phyloP scores from a whole-genome alignment of 1,140 invertebrate species.

The Stratiolaelaps scimitus region DNA sequence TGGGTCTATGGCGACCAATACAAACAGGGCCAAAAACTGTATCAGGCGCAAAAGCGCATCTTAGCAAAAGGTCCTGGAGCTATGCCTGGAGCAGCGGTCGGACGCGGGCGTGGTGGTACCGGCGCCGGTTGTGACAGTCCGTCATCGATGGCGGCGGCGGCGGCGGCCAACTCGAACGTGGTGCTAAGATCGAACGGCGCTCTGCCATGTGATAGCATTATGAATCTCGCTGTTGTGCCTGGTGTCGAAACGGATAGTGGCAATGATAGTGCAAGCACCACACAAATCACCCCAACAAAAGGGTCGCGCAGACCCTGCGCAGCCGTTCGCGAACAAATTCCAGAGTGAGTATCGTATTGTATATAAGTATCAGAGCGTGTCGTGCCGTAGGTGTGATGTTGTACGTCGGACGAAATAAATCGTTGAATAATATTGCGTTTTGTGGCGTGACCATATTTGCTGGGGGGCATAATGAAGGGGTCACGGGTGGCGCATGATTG shows the following conservation, averaged over 20 bases:
- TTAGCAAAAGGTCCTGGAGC: constrained; percentile 11
- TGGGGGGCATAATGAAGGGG: neutral
- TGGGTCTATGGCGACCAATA: constrained; percentile 71
- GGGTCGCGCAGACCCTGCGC: neutral
- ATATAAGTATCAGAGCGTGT: neutral
- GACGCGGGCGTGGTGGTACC: no score
- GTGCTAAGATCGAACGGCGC: constrained; percentile 1
- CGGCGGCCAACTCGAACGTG: no score
- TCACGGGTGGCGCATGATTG: neutral
- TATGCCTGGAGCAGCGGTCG: neutral
- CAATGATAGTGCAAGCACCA: constrained; percentile 16
- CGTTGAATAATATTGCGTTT: neutral
- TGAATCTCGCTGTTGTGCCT: neutral
- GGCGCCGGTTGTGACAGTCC: no score
- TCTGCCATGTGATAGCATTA: neutral
- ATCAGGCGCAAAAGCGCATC: constrained; percentile 39
- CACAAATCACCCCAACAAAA: neutral
- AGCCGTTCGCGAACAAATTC: neutral
- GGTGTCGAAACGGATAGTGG: constrained; percentile 16
- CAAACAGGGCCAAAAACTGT: constrained; percentile 63
- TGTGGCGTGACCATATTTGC: constrained; percentile 17
- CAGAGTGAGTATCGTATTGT: constrained; percentile 1
- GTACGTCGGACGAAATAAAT: neutral
- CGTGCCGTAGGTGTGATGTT: neutral
- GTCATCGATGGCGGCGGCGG: no score